Evolutionary conservation across 2,113 vertebrate species (phyloP), one percentile per base, ranked within the genome.

Genomic region (Gallinago jamesoni): DNA sequence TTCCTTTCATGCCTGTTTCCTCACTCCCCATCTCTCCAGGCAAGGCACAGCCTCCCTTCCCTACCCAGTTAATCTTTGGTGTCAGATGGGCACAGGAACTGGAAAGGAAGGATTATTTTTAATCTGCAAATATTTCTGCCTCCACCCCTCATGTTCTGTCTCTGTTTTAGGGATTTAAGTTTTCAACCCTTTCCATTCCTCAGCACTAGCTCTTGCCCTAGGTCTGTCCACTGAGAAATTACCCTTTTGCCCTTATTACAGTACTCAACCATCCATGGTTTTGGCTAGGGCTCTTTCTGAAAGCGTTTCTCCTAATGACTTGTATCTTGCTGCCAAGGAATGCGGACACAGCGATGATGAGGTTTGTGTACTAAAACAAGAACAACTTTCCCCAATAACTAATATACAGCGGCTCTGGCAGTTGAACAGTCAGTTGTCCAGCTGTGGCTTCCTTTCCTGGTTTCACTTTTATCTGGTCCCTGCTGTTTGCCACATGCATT

Each of bases 381-480:
- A 45, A 5, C 5, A 37, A 60, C 94, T 87, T 91, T 95, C 92
- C 77, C 74, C 56, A 5, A 2, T 8, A 78, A 88, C 92, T 95
- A 90, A 33, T 5, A 18, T 2, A 7, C 9, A 2, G 19, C 18
- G 60, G 47, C 68, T 91, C 75, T 93, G 92, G 82, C 87, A 82
- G 62, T 1, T 14, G 59, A 84, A 15, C 43, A 56, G 25, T 41
- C 24, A 2, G 45, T 43, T 48, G 41, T 48, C 84, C 84, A 63
- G 27, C 64, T 16, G 37, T 25, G 45, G 73, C 14, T 74, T 13
- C 55, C 66, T 91, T 75, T 60, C 78, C 87, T 72, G 53, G 39
- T 96, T 96, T 97, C 95, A 87, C 92, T 95, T 97, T 96, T 84
- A 25, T 59, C 89, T 48, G 25, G 30, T 59, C 22, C 16, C 41